Conservation (phyloP, 2,797 vertebrate species). For the Coranthus polyacanthus region DNA sequence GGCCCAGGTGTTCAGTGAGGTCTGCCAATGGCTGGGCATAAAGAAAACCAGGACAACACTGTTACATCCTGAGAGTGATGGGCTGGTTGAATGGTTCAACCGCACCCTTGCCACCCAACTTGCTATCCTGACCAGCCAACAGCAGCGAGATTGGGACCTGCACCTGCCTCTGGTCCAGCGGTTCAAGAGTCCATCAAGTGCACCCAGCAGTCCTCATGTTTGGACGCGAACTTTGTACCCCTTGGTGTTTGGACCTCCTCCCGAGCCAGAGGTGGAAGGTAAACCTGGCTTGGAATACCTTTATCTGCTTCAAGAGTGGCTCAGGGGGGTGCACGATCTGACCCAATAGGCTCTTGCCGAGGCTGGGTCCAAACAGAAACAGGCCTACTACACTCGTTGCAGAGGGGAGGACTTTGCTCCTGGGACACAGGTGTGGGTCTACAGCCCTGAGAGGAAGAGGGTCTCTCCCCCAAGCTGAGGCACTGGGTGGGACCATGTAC, state of each 20-base stretch:
- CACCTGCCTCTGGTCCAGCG: conserved; percentile 1
- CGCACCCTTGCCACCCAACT: neutral
- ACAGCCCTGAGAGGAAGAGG: too few species aligned
- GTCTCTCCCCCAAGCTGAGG: too few species aligned
- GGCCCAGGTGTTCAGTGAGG: neutral
- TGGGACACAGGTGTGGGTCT: too few species aligned
- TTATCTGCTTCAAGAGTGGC: neutral
- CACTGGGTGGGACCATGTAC: too few species aligned
- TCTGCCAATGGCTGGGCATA: neutral
- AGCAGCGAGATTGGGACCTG: conserved; percentile 14
- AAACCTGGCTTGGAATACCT: neutral
- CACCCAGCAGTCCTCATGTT: neutral
- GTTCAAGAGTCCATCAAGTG: conserved; percentile 1
- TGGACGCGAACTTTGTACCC: neutral
- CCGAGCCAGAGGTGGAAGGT: neutral
- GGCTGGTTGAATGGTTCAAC: conserved; percentile 8
- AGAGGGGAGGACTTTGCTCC: too few species aligned
- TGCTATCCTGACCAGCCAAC: neutral
- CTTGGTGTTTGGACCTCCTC: neutral
- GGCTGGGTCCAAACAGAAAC: neutral
- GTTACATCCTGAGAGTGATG: neutral
- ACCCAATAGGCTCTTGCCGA: neutral
- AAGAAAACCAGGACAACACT: neutral
- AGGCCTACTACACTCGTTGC: neutral
- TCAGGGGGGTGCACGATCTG: neutral